Evolutionary conservation across 2,888 invertebrate genomes (phyloP).

Genomic region (Eupithecia pulchellata): DNA sequence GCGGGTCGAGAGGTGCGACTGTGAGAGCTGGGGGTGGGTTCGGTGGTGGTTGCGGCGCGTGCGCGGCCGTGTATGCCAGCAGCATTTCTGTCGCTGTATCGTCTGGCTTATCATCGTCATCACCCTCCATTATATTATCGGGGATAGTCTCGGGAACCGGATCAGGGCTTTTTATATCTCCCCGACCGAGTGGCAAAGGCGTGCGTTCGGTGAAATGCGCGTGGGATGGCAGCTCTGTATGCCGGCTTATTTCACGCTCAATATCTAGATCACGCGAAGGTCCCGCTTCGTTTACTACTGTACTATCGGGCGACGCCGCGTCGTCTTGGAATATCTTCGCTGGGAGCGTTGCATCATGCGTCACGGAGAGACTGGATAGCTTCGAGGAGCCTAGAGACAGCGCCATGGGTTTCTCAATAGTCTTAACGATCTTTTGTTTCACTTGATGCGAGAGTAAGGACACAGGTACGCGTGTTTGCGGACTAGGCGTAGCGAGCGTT

Average conservation of each 20-base stretch:
- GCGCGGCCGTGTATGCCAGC: conserved; percentile 62
- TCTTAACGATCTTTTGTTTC: conserved; percentile 82
- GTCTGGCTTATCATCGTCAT: conserved; percentile 79
- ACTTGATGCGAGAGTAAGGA: conserved; percentile 76
- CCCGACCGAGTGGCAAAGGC: conserved; percentile 74
- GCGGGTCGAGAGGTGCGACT: conserved; percentile 32
- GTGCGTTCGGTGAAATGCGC: conserved; percentile 71
- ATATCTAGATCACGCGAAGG: conserved; percentile 71
- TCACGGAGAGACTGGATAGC: conserved; percentile 84
- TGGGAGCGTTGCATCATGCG: conserved; percentile 86
- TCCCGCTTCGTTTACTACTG: conserved; percentile 62
- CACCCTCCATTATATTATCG: conserved; percentile 80
- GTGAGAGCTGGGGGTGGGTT: conserved; percentile 45
- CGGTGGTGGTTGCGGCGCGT: conserved; percentile 51
- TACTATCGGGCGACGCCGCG: conserved; percentile 86
- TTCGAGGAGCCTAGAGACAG: conserved; percentile 82
- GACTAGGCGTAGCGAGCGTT: conserved; percentile 69
- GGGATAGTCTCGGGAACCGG: conserved; percentile 83
- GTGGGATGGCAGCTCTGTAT: conserved; percentile 73
- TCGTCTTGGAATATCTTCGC: conserved; percentile 89
- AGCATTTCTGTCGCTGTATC: conserved; percentile 64
- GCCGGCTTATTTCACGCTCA: conserved; percentile 80
- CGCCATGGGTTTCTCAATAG: conserved; percentile 81
- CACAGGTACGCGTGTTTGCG: conserved; percentile 71
- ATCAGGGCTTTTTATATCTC: conserved; percentile 81